These are phyloP conservation scores for Nasonia vitripennis DNA, from an alignment of 1,140 invertebrate genomes.

Conservation along the genomic window DNA sequence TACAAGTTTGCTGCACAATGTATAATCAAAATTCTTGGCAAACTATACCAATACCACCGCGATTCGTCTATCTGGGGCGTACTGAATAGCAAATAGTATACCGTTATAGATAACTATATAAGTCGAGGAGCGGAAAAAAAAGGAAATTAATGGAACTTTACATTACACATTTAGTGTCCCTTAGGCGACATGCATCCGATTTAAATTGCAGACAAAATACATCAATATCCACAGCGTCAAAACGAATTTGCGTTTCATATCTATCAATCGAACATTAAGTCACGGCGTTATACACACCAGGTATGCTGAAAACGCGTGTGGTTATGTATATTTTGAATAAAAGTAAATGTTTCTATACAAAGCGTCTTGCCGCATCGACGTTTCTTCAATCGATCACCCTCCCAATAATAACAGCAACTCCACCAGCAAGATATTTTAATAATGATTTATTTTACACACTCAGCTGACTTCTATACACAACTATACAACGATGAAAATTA, in stretches of 20 bases:
- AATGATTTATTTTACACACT: conserved; percentile 73
- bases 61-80: no score
- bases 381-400: background rate
- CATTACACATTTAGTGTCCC: no score
- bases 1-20: background rate
- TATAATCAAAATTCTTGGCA: background rate
- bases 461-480: conserved; percentile 72
- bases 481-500: conserved; percentile 73
- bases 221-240: background rate
- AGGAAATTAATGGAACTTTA: no score
- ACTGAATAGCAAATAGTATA: no score
- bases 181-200: no score
- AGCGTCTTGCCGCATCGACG: background rate
- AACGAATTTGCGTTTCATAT: background rate
- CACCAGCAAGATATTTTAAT: conserved; percentile 60
- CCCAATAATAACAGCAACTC: background rate
- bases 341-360: conserved; percentile 57
- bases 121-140: no score
- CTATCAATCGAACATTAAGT: no score
- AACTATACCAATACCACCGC: no score
- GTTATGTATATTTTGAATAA: conserved; percentile 64
- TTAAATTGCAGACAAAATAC: no score
- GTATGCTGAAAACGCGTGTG: conserved; percentile 29
- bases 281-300: background rate
- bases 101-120: no score